Evolutionary conservation across 2,797 vertebrate species (phyloP).

Genomic region (Triplophysa bombifrons): DNA sequence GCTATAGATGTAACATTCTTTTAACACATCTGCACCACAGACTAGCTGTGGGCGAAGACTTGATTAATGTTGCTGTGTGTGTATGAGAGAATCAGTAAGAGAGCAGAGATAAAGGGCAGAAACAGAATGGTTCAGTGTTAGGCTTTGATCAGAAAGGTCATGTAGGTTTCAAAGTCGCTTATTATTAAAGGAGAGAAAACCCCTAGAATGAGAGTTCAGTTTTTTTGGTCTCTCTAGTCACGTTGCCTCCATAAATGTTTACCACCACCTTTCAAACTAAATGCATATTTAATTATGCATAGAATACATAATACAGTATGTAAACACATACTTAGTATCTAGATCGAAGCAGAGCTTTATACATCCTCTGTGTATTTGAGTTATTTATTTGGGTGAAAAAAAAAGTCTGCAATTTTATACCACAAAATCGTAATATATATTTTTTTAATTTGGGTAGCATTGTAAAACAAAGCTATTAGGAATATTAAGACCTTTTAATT

Average conservation of each 20-base stretch:
- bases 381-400: background rate
- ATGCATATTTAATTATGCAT: background rate
- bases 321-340: background rate
- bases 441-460: background rate
- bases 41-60: conserved; percentile 36
- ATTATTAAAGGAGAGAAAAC: conserved; percentile 11
- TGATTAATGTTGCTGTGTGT: conserved; percentile 39
- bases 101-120: conserved; percentile 29
- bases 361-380: background rate
- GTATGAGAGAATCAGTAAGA: conserved; percentile 26
- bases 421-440: no score
- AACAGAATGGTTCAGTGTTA: conserved; percentile 33
- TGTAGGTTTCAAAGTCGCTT: conserved; percentile 15
- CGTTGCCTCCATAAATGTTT: background rate
- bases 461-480: background rate
- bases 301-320: background rate
- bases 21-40: conserved; percentile 29
- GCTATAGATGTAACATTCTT: conserved; percentile 47
- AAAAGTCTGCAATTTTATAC: background rate
- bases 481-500: background rate
- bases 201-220: background rate
- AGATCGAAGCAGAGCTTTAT: background rate
- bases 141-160: conserved; percentile 40
- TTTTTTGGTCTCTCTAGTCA: background rate
- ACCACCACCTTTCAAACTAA: background rate